A percentile compares a stretch with the other conserved stretches of the same genome.
phyloP scores from a whole-genome alignment of 2,113 vertebrate species.

The Psophia crepitans region DNA sequence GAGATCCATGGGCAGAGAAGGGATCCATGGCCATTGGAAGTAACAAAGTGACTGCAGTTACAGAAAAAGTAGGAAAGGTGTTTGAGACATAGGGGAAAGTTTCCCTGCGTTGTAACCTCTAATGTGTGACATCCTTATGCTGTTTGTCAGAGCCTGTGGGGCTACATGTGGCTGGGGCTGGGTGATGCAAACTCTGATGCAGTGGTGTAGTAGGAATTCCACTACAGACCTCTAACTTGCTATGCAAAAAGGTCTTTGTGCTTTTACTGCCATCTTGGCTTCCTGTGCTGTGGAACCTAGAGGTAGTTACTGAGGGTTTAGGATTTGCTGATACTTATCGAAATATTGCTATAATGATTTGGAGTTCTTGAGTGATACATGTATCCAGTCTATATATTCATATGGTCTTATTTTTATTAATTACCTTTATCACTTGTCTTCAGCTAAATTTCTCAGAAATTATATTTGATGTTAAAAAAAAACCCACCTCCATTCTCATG shows the following conservation, averaged over 20 bases:
- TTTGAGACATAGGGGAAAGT: neutral
- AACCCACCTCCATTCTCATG: neutral
- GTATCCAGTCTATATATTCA: neutral
- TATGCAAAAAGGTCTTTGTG: neutral
- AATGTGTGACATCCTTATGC: rapidly evolving
- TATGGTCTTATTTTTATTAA: neutral
- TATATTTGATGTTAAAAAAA: neutral
- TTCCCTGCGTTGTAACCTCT: neutral
- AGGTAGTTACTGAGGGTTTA: neutral
- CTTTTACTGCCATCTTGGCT: neutral
- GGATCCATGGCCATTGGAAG: neutral
- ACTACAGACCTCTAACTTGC: neutral
- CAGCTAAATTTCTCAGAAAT: neutral
- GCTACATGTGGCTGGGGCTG: neutral
- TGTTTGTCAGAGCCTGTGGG: neutral
- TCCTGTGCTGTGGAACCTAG: neutral
- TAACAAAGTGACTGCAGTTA: neutral
- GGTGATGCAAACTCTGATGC: rapidly evolving
- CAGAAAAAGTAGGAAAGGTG: neutral
- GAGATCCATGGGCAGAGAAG: neutral
- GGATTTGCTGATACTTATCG: neutral
- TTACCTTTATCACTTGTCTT: neutral
- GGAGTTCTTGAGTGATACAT: neutral
- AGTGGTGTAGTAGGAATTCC: neutral
- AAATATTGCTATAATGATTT: neutral